These are phyloP conservation scores for Amblyopsis hoosieri DNA, from an alignment of 2,797 vertebrate genomes.

Conservation along the genomic window DNA sequence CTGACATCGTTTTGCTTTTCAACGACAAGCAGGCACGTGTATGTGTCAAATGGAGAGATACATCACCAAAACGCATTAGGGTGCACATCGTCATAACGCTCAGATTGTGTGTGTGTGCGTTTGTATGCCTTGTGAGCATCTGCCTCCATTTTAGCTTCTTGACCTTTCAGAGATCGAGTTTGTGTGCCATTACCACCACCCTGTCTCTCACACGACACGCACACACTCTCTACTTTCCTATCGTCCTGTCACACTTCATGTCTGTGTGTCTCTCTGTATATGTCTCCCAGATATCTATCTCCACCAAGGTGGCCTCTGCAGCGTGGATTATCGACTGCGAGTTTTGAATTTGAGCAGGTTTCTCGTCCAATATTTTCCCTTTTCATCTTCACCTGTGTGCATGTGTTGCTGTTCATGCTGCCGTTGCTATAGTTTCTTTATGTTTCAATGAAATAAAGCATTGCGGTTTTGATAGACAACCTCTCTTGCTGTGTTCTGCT, in stretches of 20 bases:
- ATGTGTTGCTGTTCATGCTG: constrained; percentile 54
- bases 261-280: constrained; percentile 19
- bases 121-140: not conserved
- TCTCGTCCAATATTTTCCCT: constrained; percentile 53
- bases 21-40: constrained; percentile 46
- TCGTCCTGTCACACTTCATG: constrained; percentile 3
- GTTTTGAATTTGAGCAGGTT: constrained; percentile 48
- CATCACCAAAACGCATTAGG: constrained; percentile 12
- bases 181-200: not conserved
- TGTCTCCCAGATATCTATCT: not conserved
- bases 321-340: constrained; percentile 55
- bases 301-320: not conserved
- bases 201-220: constrained; percentile 12
- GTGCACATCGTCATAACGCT: not conserved
- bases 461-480: constrained; percentile 63
- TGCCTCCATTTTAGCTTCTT: constrained; percentile 3
- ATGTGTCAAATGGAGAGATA: constrained; percentile 56
- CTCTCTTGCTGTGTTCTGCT: constrained; percentile 63
- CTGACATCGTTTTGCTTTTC: constrained; percentile 51
- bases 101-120: constrained; percentile 9
- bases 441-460: constrained; percentile 58
- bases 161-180: constrained; percentile 15
- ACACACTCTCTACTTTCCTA: not conserved
- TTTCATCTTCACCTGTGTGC: constrained; percentile 60
- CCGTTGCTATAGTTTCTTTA: constrained; percentile 62